Conservation (phyloP, 2,888 invertebrate species). For the Apotomis betuletana region DNA sequence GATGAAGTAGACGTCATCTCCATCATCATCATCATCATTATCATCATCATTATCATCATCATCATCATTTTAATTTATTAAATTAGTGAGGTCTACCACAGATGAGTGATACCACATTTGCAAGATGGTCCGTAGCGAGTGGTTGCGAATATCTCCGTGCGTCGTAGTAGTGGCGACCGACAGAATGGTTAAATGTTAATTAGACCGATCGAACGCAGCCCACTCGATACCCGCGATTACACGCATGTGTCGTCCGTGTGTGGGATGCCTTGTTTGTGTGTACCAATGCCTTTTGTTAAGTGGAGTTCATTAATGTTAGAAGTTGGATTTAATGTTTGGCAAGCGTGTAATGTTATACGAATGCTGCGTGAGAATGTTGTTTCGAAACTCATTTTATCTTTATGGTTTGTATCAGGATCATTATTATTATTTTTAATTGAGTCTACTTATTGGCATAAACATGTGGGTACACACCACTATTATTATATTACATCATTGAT, state of each 20-base stretch:
- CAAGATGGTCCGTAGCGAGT: not conserved
- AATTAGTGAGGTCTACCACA: too few relatives aligned
- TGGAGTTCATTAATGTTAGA: not conserved
- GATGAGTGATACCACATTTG: not conserved
- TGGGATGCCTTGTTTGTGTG: not conserved
- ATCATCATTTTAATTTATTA: too few relatives aligned
- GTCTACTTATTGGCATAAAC: too few relatives aligned
- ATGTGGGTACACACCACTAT: too few relatives aligned
- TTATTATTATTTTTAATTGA: too few relatives aligned
- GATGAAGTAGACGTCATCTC: too few relatives aligned
- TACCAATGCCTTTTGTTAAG: conserved; percentile 3
- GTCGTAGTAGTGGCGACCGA: conserved; percentile 1
- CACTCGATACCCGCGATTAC: conserved; percentile 16
- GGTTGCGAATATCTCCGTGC: too few relatives aligned
- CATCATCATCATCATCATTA: too few relatives aligned
- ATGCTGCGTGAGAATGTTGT: not conserved
- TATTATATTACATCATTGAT: too few relatives aligned
- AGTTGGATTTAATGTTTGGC: not conserved
- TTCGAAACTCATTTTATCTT: not conserved
- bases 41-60: too few relatives aligned
- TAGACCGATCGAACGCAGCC: conserved; percentile 27
- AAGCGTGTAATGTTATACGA: not conserved
- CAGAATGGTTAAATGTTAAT: conserved; percentile 32
- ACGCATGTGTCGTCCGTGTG: not conserved
- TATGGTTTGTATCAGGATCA: too few relatives aligned